Evolutionary conservation across 2,113 vertebrate species (phyloP).

Genomic region (Heterocephalus glaber): DNA sequence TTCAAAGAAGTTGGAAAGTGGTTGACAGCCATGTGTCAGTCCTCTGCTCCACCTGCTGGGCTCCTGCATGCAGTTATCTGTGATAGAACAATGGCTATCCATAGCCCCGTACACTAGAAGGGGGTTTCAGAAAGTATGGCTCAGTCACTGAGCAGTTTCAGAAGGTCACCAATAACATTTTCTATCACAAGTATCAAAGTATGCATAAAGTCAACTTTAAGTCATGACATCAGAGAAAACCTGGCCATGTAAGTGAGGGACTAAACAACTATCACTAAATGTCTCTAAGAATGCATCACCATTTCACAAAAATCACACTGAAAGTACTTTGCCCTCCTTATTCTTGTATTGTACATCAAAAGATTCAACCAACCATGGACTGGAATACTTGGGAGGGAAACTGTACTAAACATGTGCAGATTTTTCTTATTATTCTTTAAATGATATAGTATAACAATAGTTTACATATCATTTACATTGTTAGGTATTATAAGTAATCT

Average conservation of each 20-base stretch:
- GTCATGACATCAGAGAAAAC: background rate
- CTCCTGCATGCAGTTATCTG: background rate
- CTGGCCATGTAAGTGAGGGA: background rate
- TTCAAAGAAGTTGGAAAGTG: background rate
- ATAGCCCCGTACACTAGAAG: background rate
- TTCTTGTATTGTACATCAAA: background rate
- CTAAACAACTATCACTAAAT: background rate
- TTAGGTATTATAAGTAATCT: background rate
- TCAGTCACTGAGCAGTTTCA: background rate
- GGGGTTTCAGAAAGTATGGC: background rate
- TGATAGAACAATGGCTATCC: background rate
- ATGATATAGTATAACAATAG: background rate
- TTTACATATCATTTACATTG: background rate
- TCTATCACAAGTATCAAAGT: background rate
- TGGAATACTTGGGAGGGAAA: background rate
- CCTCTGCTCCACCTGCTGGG: background rate
- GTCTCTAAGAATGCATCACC: background rate
- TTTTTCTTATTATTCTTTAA: background rate
- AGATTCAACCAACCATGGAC: background rate
- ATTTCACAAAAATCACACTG: background rate
- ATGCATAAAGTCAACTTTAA: background rate
- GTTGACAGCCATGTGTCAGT: background rate
- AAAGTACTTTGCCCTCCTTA: background rate
- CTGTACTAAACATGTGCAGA: background rate
- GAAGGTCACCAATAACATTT: background rate